A percentile compares a stretch with the other conserved stretches of the same genome.
phyloP scores from a whole-genome alignment of 2,888 invertebrate species.

The Amiota communis region DNA sequence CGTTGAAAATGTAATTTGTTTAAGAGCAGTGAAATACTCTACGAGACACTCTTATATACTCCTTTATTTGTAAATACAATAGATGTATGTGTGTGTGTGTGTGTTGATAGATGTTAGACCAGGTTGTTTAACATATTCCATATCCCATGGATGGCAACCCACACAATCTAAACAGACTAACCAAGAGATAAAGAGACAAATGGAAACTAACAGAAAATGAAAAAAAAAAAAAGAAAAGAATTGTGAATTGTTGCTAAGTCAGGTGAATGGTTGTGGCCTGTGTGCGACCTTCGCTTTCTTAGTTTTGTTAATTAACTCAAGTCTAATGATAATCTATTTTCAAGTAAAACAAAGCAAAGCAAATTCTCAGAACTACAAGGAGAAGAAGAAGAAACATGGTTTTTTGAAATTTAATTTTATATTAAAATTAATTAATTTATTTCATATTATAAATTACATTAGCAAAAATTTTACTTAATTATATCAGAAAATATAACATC shows the following conservation, averaged over 20 bases:
- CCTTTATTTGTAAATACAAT: conserved; percentile 22
- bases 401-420: conserved; percentile 33
- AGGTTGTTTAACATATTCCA: too few relatives aligned
- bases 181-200: too few relatives aligned
- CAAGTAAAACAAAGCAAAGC: conserved; percentile 5
- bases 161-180: too few relatives aligned
- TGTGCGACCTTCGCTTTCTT: too few relatives aligned
- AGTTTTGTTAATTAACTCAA: conserved; percentile 51
- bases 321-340: conserved; percentile 48
- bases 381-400: neutral
- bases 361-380: neutral
- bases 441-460: conserved; percentile 63
- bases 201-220: neutral
- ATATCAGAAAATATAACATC: conserved; percentile 37
- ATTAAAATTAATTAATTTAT: conserved; percentile 64
- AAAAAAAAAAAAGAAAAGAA: neutral
- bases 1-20: conserved; percentile 65
- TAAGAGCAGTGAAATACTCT: conserved; percentile 47
- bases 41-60: too few relatives aligned
- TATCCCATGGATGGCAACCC: too few relatives aligned
- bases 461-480: conserved; percentile 40
- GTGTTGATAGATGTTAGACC: neutral
- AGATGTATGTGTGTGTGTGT: conserved; percentile 38
- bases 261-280: neutral
- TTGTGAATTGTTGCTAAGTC: conserved; percentile 9